Evolutionary conservation across 1,140 invertebrate species (phyloP).

Genomic region (Heliconius eleuchia): DNA sequence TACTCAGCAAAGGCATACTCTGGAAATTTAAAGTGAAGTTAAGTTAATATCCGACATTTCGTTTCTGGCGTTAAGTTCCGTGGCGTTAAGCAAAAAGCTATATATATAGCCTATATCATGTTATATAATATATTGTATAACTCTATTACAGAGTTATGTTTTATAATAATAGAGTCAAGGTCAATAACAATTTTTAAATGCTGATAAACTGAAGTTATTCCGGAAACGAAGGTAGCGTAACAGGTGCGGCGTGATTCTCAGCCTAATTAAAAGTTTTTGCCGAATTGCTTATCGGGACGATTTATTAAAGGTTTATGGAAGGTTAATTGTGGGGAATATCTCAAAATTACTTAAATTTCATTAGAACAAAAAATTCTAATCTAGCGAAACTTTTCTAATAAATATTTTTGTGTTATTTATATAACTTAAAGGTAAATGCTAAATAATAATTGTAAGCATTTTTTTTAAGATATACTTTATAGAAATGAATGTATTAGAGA

Average conservation of each 20-base stretch:
- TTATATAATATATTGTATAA: too few relatives aligned
- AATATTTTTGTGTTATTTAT: not conserved
- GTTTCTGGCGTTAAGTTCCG: too few relatives aligned
- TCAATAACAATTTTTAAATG: conserved; percentile 26
- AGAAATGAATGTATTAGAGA: too few relatives aligned
- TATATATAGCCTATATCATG: too few relatives aligned
- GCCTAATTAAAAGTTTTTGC: conserved; percentile 40
- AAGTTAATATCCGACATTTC: too few relatives aligned
- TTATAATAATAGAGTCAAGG: conserved; percentile 11
- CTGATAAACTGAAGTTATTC: conserved; percentile 24
- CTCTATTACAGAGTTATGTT: too few relatives aligned
- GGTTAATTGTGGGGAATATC: conserved; percentile 6
- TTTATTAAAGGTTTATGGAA: conserved; percentile 31
- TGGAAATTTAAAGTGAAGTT: too few relatives aligned
- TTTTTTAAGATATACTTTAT: too few relatives aligned
- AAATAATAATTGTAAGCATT: too few relatives aligned
- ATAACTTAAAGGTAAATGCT: too few relatives aligned
- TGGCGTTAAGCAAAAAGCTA: too few relatives aligned
- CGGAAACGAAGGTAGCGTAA: conserved; percentile 26
- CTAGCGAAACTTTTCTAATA: not conserved
- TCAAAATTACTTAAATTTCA: not conserved
- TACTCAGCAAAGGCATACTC: too few relatives aligned
- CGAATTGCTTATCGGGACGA: conserved; percentile 27
- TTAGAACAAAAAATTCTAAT: not conserved
- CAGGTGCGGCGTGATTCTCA: conserved; percentile 30